Conservation (phyloP, 2,113 vertebrate species). For the Recurvirostra avosetta region DNA sequence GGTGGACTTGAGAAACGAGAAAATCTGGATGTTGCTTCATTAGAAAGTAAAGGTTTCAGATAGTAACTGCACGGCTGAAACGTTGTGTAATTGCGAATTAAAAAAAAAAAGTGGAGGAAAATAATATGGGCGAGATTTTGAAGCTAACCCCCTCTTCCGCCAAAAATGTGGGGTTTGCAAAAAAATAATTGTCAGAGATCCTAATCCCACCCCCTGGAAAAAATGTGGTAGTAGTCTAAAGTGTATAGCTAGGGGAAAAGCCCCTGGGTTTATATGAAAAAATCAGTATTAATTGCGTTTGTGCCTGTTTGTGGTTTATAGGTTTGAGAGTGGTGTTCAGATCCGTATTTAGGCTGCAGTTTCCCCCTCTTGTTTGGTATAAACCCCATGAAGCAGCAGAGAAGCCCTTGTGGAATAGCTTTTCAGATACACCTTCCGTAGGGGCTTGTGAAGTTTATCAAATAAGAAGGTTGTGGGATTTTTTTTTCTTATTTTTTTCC, state of each 20-base stretch:
- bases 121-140: neutral
- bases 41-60: slow-evolving; percentile 16
- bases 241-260: neutral
- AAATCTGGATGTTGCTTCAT: slow-evolving; percentile 27
- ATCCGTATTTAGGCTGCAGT: neutral
- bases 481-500: neutral
- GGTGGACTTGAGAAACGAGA: slow-evolving; percentile 20
- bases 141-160: slow-evolving; percentile 3
- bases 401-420: neutral
- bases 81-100: neutral
- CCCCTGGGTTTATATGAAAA: neutral
- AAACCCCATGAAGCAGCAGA: slow-evolving; percentile 1
- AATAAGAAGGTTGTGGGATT: neutral
- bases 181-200: slow-evolving; percentile 21
- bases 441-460: slow-evolving; percentile 2
- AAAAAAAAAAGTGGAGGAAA: neutral
- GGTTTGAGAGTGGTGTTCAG: neutral
- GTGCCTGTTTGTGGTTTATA: neutral
- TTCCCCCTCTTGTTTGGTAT: neutral
- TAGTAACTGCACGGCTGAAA: neutral
- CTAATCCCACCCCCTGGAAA: slow-evolving; percentile 32
- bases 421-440: neutral
- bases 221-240: slow-evolving; percentile 26
- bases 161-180: slow-evolving; percentile 35
- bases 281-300: neutral